Evolutionary conservation across 64 coral and sea anemone species (phyloP).

Genomic region (Acropora tenuis): DNA sequence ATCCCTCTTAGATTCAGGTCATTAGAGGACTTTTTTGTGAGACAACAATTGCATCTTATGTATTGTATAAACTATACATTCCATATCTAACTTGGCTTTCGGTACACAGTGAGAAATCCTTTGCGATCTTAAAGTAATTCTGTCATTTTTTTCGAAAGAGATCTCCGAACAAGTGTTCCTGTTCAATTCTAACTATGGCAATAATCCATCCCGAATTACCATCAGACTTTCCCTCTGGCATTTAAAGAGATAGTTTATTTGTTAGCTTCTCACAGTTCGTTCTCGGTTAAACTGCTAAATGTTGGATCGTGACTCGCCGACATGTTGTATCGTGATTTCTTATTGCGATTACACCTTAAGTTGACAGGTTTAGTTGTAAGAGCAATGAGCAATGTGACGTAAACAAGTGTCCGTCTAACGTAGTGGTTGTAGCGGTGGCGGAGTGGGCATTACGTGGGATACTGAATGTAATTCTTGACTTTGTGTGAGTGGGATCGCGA

Average conservation of each 20-base stretch:
- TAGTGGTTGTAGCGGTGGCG: too few relatives aligned
- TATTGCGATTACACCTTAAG: too few relatives aligned
- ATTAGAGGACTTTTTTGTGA: background rate
- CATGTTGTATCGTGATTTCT: too few relatives aligned
- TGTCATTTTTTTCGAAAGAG: background rate
- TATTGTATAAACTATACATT: background rate
- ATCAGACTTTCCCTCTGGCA: background rate
- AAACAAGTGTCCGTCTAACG: too few relatives aligned
- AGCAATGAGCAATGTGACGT: too few relatives aligned
- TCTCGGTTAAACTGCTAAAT: too few relatives aligned
- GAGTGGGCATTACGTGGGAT: too few relatives aligned
- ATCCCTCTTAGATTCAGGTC: background rate
- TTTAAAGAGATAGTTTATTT: background rate
- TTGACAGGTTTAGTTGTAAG: too few relatives aligned
- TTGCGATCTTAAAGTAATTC: background rate
- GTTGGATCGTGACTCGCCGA: too few relatives aligned
- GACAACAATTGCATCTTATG: background rate
- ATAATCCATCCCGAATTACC: background rate
- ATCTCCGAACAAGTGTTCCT: background rate
- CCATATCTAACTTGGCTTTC: background rate
- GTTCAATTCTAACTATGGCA: background rate
- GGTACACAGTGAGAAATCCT: background rate
- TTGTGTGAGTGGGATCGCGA: too few relatives aligned
- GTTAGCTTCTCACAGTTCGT: background rate
- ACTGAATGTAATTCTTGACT: too few relatives aligned